phyloP scores from a whole-genome alignment of 2,888 invertebrate genomes.

The Palloptera scutellata region DNA sequence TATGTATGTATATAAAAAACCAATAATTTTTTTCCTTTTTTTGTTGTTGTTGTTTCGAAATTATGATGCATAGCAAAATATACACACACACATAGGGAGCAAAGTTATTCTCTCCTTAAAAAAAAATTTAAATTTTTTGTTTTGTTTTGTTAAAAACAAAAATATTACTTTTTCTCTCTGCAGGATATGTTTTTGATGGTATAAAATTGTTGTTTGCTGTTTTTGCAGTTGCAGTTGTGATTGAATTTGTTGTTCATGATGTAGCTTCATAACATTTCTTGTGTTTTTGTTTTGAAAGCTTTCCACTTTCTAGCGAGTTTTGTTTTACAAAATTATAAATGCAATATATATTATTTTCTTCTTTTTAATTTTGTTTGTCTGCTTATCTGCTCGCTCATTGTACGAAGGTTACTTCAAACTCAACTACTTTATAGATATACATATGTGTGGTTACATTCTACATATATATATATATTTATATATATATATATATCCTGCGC shows the following conservation, averaged over 20 bases:
- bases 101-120: conserved; percentile 3
- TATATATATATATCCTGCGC: conserved; percentile 19
- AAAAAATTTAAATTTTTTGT: conserved; percentile 11
- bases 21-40: conserved; percentile 1
- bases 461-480: background rate
- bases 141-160: conserved; percentile 15
- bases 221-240: conserved; percentile 25
- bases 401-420: background rate
- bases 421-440: background rate
- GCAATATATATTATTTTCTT: conserved; percentile 3
- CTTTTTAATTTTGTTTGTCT: background rate
- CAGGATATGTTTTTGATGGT: conserved; percentile 31
- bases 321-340: too few relatives aligned
- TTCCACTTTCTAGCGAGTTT: too few relatives aligned
- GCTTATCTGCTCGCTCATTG: background rate
- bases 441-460: background rate
- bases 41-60: conserved; percentile 32
- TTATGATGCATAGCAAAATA: conserved; percentile 59
- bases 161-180: conserved; percentile 15
- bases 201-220: conserved; percentile 17
- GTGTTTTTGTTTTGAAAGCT: too few relatives aligned
- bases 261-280: conserved; percentile 9
- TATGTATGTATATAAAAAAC: conserved; percentile 28
- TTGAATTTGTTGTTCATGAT: conserved; percentile 26
- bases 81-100: conserved; percentile 46